Evolutionary conservation across 2,113 vertebrate genomes (phyloP).

Genomic region (Lynx canadensis): DNA sequence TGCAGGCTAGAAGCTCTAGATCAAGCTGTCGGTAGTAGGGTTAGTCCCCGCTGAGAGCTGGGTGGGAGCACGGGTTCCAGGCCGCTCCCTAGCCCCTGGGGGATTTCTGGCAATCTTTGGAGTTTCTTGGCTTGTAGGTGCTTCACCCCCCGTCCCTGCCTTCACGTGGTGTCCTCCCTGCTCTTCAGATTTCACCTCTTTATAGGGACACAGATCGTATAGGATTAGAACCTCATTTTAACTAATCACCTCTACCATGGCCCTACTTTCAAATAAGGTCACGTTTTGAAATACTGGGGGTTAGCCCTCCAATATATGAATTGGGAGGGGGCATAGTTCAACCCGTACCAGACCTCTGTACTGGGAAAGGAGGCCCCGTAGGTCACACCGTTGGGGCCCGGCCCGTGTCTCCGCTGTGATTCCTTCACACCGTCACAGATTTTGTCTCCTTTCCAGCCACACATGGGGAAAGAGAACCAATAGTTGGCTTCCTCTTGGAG

Average conservation of each 20-base stretch:
- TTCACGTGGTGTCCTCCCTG: neutral
- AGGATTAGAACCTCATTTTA: neutral
- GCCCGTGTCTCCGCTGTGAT: neutral
- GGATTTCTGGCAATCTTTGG: neutral
- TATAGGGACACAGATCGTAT: neutral
- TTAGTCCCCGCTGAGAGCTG: neutral
- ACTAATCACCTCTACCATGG: neutral
- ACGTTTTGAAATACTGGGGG: neutral
- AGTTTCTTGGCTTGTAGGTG: neutral
- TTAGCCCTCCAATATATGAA: accelerated
- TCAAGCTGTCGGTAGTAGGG: accelerated
- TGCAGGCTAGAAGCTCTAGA: neutral
- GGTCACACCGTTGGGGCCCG: neutral
- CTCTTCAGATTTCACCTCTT: neutral
- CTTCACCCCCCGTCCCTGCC: neutral
- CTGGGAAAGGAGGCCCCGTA: neutral
- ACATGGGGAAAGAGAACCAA: neutral
- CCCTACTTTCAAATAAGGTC: neutral
- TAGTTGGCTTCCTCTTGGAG: neutral
- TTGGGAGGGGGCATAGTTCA: accelerated
- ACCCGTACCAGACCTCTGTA: neutral
- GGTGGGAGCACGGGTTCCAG: too few relatives aligned
- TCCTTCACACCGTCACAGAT: neutral
- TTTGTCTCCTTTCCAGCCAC: neutral
- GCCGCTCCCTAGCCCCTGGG: neutral